Percentiles rank a stretch among this genome's conserved stretches.
phyloP scores from a whole-genome alignment of 2,797 vertebrate genomes.

The Urocyon cinereoargenteus region DNA sequence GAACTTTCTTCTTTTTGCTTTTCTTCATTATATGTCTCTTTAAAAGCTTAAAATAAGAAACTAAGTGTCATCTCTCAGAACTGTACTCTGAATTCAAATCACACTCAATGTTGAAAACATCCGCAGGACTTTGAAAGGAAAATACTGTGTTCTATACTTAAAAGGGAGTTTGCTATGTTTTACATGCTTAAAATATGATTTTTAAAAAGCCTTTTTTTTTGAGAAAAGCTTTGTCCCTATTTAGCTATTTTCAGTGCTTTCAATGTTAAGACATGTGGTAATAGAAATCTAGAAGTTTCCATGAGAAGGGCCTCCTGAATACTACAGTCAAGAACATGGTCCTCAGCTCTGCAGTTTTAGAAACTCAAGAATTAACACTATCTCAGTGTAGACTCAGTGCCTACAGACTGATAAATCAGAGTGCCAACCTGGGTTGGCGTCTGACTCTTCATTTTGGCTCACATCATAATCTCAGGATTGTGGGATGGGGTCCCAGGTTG shows the following conservation, averaged over 20 bases:
- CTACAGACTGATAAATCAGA: neutral
- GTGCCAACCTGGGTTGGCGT: neutral
- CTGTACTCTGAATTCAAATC: neutral
- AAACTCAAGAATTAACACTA: neutral
- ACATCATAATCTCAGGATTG: neutral
- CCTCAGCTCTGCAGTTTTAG: neutral
- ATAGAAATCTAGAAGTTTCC: neutral
- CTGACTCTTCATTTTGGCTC: neutral
- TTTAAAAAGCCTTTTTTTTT: neutral
- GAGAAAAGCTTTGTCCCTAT: neutral
- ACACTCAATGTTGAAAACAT: neutral
- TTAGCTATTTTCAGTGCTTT: neutral
- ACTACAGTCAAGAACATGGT: neutral
- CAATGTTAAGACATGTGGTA: neutral
- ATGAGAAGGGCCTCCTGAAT: neutral
- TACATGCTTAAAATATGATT: neutral
- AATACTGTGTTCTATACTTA: neutral
- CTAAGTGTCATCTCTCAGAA: neutral
- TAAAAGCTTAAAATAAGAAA: constrained; percentile 11
- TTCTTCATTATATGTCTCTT: neutral
- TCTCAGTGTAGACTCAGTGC: neutral
- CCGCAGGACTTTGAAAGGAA: neutral
- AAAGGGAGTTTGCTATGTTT: neutral
- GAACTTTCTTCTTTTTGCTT: neutral
- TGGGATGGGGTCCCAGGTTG: neutral